phyloP scores from a whole-genome alignment of 1,140 invertebrate genomes.

The Galleria mellonella region DNA sequence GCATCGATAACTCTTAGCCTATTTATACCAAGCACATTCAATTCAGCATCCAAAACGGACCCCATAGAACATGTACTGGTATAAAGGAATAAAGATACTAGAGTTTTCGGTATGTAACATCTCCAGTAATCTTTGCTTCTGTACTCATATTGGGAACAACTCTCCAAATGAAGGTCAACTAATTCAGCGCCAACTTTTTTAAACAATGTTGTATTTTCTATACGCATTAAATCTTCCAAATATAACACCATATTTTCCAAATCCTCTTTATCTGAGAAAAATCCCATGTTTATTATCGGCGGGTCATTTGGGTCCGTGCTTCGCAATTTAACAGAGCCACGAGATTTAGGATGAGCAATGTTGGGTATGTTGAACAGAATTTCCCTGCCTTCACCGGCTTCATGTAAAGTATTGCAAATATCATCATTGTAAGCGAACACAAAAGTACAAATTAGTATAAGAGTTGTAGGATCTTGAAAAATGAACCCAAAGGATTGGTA shows the following conservation, averaged over 20 bases:
- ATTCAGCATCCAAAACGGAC: constrained; percentile 51
- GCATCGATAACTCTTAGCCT: constrained; percentile 31
- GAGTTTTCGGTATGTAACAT: constrained; percentile 49
- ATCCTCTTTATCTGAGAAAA: constrained; percentile 59
- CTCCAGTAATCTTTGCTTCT: constrained; percentile 44
- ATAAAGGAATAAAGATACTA: constrained; percentile 60
- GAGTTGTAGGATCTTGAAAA: not conserved
- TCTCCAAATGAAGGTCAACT: constrained; percentile 5
- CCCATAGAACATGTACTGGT: constrained; percentile 73
- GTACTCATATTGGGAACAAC: not conserved
- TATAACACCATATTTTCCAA: constrained; percentile 14
- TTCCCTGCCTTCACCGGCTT: not conserved
- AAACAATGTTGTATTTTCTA: constrained; percentile 10
- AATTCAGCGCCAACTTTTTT: constrained; percentile 4
- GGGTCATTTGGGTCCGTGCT: constrained; percentile 70
- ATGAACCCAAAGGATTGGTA: constrained; percentile 7
- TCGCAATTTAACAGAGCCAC: constrained; percentile 61
- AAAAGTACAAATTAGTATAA: not conserved
- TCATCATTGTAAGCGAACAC: constrained; percentile 1
- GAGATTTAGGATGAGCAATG: constrained; percentile 68
- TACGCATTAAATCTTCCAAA: constrained; percentile 9
- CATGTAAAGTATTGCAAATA: not conserved
- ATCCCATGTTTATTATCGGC: constrained; percentile 77
- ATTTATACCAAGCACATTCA: constrained; percentile 50
- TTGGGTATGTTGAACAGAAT: constrained; percentile 2